Base-by-base conservation (phyloP, 2,113 vertebrate species). In the Gobius niger region DNA sequence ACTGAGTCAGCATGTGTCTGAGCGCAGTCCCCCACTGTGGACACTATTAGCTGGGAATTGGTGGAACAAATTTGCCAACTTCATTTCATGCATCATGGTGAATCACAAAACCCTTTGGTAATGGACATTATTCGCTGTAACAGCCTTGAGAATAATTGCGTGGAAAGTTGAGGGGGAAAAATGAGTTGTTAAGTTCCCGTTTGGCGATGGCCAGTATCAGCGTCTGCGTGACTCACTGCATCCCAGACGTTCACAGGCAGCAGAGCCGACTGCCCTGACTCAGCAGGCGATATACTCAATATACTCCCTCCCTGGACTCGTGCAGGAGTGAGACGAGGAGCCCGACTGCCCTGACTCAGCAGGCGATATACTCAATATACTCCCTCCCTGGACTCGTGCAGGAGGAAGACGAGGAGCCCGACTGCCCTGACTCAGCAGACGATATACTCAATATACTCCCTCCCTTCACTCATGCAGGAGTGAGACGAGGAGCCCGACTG, bases 1-100 rank as follows among this genome's bases (percentile, higher is more conserved):
- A 71, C 62, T 56, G 70, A 47, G 13, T 69, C 42, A 52, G 41
- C 64, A 54, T 63, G 54, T 71, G 64, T 40, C 57, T 44, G 47
- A 52, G 65, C 46, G 60, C 47, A 10, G 73, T 63, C 56, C 63
- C 72, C 72, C 75, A 67, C 83, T 46, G 18, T 0, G 71, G 81
- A 83, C 81, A 70, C 72, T 73, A 88, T 89, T 86, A 87, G 81
- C 76, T 63, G 51, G 34, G 68, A 88, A 84, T 76, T 68, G 77
- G 84, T 80, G 82, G 60, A 68, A 80, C 87, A 82, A 84, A 88
- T 88, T 82, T 82, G 72, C 87, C 78, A 83, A 82, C 80, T 84
- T 87, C 75, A 89, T 89, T 90, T 90, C 89, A 89, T 85, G 87
- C 86, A 84, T 90, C 87, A 87, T 41, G 83, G 82, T 89, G 61